phyloP scores from a whole-genome alignment of 2,888 invertebrate genomes.

The Stenodera caucasica region DNA sequence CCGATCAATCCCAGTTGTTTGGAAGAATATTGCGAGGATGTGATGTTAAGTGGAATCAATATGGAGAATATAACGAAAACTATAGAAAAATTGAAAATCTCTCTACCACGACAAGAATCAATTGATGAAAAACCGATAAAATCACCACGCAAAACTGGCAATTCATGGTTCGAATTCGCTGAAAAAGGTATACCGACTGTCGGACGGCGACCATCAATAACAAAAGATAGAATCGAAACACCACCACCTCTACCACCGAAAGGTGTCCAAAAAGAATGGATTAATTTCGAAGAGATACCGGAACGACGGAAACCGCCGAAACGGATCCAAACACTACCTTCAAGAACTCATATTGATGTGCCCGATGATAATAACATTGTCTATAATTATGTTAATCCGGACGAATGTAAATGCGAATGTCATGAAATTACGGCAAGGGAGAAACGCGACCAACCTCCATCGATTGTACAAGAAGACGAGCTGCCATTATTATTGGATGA shows the following conservation, averaged over 20 bases:
- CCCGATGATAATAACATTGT: conserved; percentile 55
- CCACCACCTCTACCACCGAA: conserved; percentile 58
- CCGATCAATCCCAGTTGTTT: conserved; percentile 72
- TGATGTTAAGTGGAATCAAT: conserved; percentile 44
- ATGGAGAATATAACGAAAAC: conserved; percentile 47
- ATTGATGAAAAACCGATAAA: conserved; percentile 54
- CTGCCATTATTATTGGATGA: conserved; percentile 58
- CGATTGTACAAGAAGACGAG: conserved; percentile 55
- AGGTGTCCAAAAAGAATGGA: conserved; percentile 67
- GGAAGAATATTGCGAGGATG: conserved; percentile 67
- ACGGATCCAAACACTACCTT: conserved; percentile 79
- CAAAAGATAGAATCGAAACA: conserved; percentile 36
- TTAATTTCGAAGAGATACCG: conserved; percentile 84
- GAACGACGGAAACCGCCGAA: conserved; percentile 80
- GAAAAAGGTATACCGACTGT: conserved; percentile 61
- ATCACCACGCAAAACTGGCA: conserved; percentile 57
- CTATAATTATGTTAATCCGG: conserved; percentile 82
- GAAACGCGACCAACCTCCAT: conserved; percentile 23
- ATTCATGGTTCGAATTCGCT: conserved; percentile 64
- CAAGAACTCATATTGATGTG: conserved; percentile 56
- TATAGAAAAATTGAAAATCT: conserved; percentile 70
- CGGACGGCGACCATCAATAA: conserved; percentile 43
- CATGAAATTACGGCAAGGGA: conserved; percentile 61
- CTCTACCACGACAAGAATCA: conserved; percentile 58
- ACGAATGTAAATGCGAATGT: conserved; percentile 86